A percentile compares a stretch with the other conserved stretches of the same genome.
These are phyloP conservation scores for Drosophila neocordata DNA, from an alignment of 1,140 invertebrate genomes.

Conservation along the genomic window DNA sequence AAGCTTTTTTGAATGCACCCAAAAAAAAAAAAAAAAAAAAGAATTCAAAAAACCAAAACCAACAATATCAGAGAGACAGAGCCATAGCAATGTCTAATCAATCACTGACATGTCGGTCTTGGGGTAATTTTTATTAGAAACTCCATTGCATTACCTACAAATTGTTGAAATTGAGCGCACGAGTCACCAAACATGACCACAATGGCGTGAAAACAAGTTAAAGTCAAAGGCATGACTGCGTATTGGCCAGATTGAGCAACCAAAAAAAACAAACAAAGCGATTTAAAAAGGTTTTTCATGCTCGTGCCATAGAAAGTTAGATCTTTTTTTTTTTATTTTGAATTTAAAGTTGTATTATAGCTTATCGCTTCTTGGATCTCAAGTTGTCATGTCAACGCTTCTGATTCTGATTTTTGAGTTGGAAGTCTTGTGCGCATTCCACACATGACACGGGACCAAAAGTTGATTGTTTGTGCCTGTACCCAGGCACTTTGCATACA, in stretches of 20 bases:
- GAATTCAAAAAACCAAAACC: slow-evolving; percentile 54
- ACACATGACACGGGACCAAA: slow-evolving; percentile 53
- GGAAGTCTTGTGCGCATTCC: slow-evolving; percentile 56
- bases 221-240: slow-evolving; percentile 61
- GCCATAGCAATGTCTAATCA: slow-evolving; percentile 42
- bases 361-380: slow-evolving; percentile 68
- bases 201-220: slow-evolving; percentile 75
- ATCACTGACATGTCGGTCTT: slow-evolving; percentile 63
- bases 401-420: slow-evolving; percentile 67
- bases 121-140: slow-evolving; percentile 66
- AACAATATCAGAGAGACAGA: slow-evolving; percentile 30
- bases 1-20: slow-evolving; percentile 33
- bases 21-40: slow-evolving; percentile 47
- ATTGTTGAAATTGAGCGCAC: slow-evolving; percentile 79
- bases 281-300: slow-evolving; percentile 76
- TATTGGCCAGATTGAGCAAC: slow-evolving; percentile 37
- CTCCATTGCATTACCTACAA: slow-evolving; percentile 71
- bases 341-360: slow-evolving; percentile 4
- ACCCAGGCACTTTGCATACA: slow-evolving; percentile 12
- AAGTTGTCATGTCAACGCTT: slow-evolving; percentile 81
- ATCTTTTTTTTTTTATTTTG: slow-evolving; percentile 16
- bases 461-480: slow-evolving; percentile 5
- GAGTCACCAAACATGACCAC: slow-evolving; percentile 69
- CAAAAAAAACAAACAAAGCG: slow-evolving; percentile 25
- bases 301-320: slow-evolving; percentile 70